Conservation (phyloP, 1,140 invertebrate genomes). For the Aphelinus atriplicis region DNA sequence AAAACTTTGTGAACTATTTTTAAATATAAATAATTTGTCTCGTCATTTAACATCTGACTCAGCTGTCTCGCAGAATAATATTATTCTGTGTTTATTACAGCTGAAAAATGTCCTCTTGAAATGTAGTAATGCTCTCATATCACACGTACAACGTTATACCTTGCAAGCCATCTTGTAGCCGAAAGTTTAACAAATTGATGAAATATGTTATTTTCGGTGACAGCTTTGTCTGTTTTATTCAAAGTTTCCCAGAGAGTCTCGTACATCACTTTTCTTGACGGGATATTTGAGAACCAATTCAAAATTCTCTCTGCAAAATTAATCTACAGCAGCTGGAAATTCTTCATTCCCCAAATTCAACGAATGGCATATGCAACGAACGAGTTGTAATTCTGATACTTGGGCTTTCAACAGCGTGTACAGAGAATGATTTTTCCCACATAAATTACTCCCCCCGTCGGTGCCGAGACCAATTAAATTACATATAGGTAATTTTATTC, state of each 20-base stretch:
- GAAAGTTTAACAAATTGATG: too few species aligned
- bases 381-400: slow-evolving; percentile 35
- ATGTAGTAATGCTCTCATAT: slow-evolving; percentile 31
- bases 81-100: slow-evolving; percentile 12
- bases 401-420: slow-evolving; percentile 41
- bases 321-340: slow-evolving; percentile 45
- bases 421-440: too few species aligned
- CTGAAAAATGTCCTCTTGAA: slow-evolving; percentile 37
- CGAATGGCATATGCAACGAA: slow-evolving; percentile 43
- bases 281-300: slow-evolving; percentile 46
- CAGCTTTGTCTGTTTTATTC: slow-evolving; percentile 28
- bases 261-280: slow-evolving; percentile 39
- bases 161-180: slow-evolving; percentile 1
- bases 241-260: slow-evolving; percentile 37
- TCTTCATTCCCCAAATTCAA: slow-evolving; percentile 42
- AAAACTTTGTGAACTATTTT: slow-evolving; percentile 24
- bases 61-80: slow-evolving; percentile 27
- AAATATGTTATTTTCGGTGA: background rate
- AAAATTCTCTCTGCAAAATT: slow-evolving; percentile 43
- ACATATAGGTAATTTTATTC: slow-evolving; percentile 16
- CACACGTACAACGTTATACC: slow-evolving; percentile 5
- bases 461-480: slow-evolving; percentile 34
- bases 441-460: slow-evolving; percentile 35
- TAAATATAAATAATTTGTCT: too few species aligned
- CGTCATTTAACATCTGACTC: slow-evolving; percentile 9